A percentile compares a stretch with the other conserved stretches of the same genome.
phyloP scores from a whole-genome alignment of 2,113 vertebrate genomes.

The Microcebus murinus region DNA sequence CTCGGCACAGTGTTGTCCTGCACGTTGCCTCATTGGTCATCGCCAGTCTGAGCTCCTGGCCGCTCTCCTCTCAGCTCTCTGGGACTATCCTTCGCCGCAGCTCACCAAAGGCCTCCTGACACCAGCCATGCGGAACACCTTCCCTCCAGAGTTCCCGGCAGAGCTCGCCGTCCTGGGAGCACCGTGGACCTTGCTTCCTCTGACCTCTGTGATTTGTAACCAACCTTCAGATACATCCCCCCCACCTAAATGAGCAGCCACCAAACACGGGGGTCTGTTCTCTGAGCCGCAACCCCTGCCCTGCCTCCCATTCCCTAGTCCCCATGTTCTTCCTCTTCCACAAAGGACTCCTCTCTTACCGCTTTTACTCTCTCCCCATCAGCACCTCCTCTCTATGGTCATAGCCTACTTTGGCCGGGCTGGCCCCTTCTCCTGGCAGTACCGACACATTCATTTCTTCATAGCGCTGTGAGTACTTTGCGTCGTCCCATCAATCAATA shows the following conservation, averaged over 20 bases:
- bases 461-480: constrained; percentile 65
- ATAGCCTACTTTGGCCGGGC: constrained; percentile 40
- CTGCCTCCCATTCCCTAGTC: rapidly evolving
- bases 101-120: not conserved
- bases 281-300: no score
- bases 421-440: constrained; percentile 57
- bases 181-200: rapidly evolving
- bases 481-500: rapidly evolving
- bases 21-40: not conserved
- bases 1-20: not conserved
- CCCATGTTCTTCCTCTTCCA: not conserved
- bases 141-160: not conserved
- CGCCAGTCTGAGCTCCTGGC: not conserved
- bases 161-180: not conserved
- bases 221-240: rapidly evolving
- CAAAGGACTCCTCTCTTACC: not conserved
- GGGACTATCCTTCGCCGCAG: not conserved
- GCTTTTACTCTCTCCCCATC: not conserved
- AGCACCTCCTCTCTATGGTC: constrained; percentile 70
- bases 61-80: not conserved
- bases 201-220: no score
- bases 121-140: rapidly evolving
- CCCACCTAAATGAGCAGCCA: no score
- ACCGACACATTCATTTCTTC: constrained; percentile 57
- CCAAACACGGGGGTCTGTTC: rapidly evolving